A percentile compares a stretch with the other conserved stretches of the same genome.
phyloP scores from a whole-genome alignment of 2,797 vertebrate species.

The Remorina albescens region DNA sequence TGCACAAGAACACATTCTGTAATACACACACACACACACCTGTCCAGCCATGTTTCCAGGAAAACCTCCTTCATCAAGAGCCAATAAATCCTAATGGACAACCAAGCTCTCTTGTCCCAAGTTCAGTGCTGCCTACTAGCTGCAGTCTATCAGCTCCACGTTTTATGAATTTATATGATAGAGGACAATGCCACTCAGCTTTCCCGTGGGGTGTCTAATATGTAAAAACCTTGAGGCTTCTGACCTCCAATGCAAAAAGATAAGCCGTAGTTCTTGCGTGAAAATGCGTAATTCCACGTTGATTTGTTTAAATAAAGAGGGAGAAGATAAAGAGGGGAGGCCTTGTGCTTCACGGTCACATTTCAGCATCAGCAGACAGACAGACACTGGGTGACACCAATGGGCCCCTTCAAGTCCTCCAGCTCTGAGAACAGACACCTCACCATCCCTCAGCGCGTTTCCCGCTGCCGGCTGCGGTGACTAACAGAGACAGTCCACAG shows the following conservation, averaged over 20 bases:
- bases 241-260: conserved; percentile 16
- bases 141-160: neutral
- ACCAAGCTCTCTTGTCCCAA: conserved; percentile 32
- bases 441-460: conserved; percentile 20
- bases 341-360: conserved; percentile 46
- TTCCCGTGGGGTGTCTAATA: neutral
- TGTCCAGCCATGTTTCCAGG: conserved; percentile 53
- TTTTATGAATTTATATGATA: neutral
- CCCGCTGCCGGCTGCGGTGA: neutral
- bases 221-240: conserved; percentile 28
- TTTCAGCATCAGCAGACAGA: conserved; percentile 40
- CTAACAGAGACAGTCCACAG: too few species aligned
- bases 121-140: conserved; percentile 6
- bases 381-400: conserved; percentile 12
- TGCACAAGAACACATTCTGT: neutral
- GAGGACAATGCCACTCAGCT: neutral
- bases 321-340: neutral
- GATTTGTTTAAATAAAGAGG: neutral
- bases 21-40: conserved; percentile 12
- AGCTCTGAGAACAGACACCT: conserved; percentile 15
- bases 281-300: neutral
- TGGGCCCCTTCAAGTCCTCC: conserved; percentile 13
- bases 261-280: neutral
- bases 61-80: conserved; percentile 47
- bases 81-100: conserved; percentile 57